Base-by-base conservation (phyloP, 2,888 invertebrate species). In the Hypselothyrea guttata region DNA sequence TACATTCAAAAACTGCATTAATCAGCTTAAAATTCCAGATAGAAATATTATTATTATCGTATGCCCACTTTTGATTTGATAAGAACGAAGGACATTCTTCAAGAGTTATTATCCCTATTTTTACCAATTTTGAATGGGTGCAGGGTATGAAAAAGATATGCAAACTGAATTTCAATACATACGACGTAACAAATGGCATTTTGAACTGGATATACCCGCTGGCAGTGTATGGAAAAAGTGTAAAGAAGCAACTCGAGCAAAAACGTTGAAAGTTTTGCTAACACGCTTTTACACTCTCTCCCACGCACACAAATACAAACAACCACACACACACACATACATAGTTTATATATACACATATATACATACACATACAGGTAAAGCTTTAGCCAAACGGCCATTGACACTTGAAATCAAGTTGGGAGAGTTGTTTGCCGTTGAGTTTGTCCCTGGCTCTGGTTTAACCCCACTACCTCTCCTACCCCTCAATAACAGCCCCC, bases 241-340 rank as follows among this genome's bases (percentile, higher is more conserved):
- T 47, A 63, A 53, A 42, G 59, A 46, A 65, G 71, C 57, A 78
- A 82, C 51, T 71, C 61, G 65, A 78, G 65, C 68, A 73, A 67
- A 78, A 78, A 78, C 57, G 71, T 78, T 60, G 62, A 79, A 79
- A 76, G 74, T 83, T 83, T 75, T 47, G n/a, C 67, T 60, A 79
- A 83, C 84, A 83, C 70, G 74, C 64, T 81, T 81, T 81, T 67
- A 71, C 65, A 76, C 82, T 81, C 64, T 71, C 73, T 60, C 70
- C 51, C 45, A 46, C 60, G 15, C 54, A 55, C 42, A 40, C 48
- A 42, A 31, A 34, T 48, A 40, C 34, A 38, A 40, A 28, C 51
- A 30, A 35, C 35, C 34, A 34, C 44, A 13, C 38, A 30, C 12
- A 37, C 30, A 27, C 38, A 56, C 40, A 33, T 13, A 28, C 28